Percentiles rank a stretch among this genome's conserved stretches.
These are phyloP conservation scores for Eretmocerus hayati DNA, from an alignment of 2,888 invertebrate species.

Conservation along the genomic window DNA sequence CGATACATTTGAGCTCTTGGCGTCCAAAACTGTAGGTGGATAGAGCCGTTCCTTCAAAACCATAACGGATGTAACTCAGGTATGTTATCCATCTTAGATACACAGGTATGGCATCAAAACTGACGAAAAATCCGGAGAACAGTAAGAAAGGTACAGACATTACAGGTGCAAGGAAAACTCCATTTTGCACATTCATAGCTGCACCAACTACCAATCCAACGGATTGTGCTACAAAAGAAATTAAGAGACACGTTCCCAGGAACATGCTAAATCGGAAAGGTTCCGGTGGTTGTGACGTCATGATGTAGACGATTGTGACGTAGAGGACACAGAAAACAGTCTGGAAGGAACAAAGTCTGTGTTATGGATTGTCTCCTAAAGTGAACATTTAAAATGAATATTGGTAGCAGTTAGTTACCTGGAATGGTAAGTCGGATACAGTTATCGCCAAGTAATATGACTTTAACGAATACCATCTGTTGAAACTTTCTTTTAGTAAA, in stretches of 20 bases:
- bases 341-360: constrained; percentile 51
- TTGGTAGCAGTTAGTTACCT: constrained; percentile 65
- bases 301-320: constrained; percentile 86
- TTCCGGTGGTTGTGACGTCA: constrained; percentile 89
- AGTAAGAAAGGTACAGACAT: constrained; percentile 94
- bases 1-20: constrained; percentile 71
- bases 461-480: constrained; percentile 92
- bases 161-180: constrained; percentile 92
- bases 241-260: constrained; percentile 76
- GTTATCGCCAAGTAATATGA: constrained; percentile 95
- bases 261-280: constrained; percentile 81
- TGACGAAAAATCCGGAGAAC: constrained; percentile 96
- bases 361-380: neutral
- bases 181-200: constrained; percentile 90
- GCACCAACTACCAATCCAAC: constrained; percentile 93
- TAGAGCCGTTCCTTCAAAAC: constrained; percentile 90
- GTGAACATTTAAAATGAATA: neutral
- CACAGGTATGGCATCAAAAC: constrained; percentile 90
- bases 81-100: constrained; percentile 95
- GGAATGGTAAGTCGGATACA: constrained; percentile 95
- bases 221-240: constrained; percentile 92
- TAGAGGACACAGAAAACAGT: constrained; percentile 89
- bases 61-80: constrained; percentile 88
- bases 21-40: constrained; percentile 85
- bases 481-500: constrained; percentile 88